Percentiles rank a stretch among this genome's conserved stretches.
These are phyloP conservation scores for Pachliopta kotzebuea DNA, from an alignment of 2,888 invertebrate species.

Conservation along the genomic window DNA sequence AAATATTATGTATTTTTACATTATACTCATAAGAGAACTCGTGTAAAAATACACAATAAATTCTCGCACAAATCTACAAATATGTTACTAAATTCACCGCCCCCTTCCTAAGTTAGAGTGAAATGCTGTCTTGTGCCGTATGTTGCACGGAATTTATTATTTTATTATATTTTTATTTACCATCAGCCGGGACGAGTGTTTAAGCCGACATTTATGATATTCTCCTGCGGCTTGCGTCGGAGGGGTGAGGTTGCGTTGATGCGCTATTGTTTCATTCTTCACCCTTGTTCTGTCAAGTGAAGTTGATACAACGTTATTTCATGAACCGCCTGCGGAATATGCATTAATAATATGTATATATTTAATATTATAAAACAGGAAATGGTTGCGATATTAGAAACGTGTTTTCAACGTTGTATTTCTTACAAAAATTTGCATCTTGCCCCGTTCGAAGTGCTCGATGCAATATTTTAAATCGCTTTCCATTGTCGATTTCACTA, in stretches of 20 bases:
- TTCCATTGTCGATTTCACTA: constrained; percentile 51
- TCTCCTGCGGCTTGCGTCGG: constrained; percentile 69
- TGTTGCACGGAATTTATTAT: constrained; percentile 76
- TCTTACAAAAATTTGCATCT: constrained; percentile 22
- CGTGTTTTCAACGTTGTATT: constrained; percentile 14
- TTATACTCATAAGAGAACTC: too few species aligned
- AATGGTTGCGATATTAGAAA: constrained; percentile 13
- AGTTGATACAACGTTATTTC: constrained; percentile 53
- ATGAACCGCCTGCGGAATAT: constrained; percentile 18
- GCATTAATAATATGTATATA: background rate
- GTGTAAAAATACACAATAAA: constrained; percentile 6
- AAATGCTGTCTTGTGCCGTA: constrained; percentile 59
- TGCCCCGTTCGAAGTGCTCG: constrained; percentile 31
- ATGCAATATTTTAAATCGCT: constrained; percentile 60
- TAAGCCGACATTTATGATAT: constrained; percentile 79
- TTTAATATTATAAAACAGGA: constrained; percentile 1
- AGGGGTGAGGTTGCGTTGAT: constrained; percentile 63
- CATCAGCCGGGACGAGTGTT: constrained; percentile 75
- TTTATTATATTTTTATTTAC: constrained; percentile 79
- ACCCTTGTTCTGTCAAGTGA: constrained; percentile 67
- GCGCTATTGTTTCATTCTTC: constrained; percentile 70
- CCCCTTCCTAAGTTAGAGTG: constrained; percentile 35
- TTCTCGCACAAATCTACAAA: constrained; percentile 32
- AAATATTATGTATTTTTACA: too few species aligned
- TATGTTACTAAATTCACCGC: constrained; percentile 33